A percentile compares a stretch with the other conserved stretches of the same genome.
These are phyloP conservation scores for Yponomeuta evonymella DNA, from an alignment of 2,888 invertebrate genomes.

Conservation along the genomic window DNA sequence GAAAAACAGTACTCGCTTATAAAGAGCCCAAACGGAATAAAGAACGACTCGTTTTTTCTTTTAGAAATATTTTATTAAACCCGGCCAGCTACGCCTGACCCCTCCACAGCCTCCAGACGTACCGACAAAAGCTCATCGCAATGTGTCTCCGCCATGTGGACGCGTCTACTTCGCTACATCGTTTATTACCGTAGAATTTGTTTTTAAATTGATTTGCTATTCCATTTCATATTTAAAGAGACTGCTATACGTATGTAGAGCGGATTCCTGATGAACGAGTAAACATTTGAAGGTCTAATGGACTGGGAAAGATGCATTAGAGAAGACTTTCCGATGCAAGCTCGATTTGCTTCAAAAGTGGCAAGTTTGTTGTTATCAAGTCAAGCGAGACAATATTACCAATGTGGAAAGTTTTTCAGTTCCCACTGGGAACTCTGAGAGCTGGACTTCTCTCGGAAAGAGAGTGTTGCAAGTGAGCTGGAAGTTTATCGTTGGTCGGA, in stretches of 20 bases:
- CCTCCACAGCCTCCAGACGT: neutral
- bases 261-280: neutral
- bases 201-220: conserved; percentile 14
- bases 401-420: too few species aligned
- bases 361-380: too few species aligned
- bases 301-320: neutral
- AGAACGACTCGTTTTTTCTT: conserved; percentile 42
- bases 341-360: too few species aligned
- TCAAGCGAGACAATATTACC: too few species aligned
- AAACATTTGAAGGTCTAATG: neutral
- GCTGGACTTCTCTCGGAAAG: too few species aligned
- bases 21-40: conserved; percentile 61
- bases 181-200: conserved; percentile 11
- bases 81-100: neutral
- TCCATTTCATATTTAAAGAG: conserved; percentile 10
- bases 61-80: conserved; percentile 47
- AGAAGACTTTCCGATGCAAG: too few species aligned
- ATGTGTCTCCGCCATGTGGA: neutral
- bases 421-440: too few species aligned
- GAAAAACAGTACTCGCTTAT: conserved; percentile 32
- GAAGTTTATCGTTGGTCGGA: too few species aligned
- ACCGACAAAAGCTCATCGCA: neutral
- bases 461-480: too few species aligned
- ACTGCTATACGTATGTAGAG: neutral
- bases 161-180: neutral